Conservation (phyloP, 1,140 invertebrate genomes). For the Lineus longissimus region DNA sequence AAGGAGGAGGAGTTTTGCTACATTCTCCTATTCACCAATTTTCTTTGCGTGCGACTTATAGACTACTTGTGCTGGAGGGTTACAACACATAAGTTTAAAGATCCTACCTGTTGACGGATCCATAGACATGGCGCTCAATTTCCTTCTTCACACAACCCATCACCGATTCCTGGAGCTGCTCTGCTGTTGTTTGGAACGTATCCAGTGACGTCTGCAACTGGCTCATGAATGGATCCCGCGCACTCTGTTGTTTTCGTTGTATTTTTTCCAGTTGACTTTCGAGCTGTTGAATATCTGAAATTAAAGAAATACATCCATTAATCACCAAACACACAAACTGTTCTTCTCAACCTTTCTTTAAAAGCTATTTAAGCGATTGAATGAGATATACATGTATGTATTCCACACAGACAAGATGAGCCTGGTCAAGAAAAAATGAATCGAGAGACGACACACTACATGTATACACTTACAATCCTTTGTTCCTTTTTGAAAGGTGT, state of each 20-base stretch:
- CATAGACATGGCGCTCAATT: constrained; percentile 27
- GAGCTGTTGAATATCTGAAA: constrained; percentile 56
- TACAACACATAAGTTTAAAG: too few species aligned
- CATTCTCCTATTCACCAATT: too few species aligned
- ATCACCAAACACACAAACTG: too few species aligned
- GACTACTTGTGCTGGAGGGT: too few species aligned
- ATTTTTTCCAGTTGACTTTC: constrained; percentile 52
- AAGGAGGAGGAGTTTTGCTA: too few species aligned
- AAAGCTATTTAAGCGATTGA: too few species aligned
- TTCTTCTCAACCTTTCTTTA: too few species aligned
- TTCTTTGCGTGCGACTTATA: too few species aligned
- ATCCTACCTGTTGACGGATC: constrained; percentile 27
- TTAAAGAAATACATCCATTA: too few species aligned
- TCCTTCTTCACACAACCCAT: constrained; percentile 29
- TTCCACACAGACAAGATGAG: too few species aligned
- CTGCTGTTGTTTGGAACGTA: constrained; percentile 30
- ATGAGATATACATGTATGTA: too few species aligned
- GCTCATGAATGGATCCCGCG: constrained; percentile 34
- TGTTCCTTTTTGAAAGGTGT: constrained; percentile 77
- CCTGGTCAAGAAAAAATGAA: too few species aligned
- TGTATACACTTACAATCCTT: constrained; percentile 73
- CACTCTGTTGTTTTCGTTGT: constrained; percentile 37
- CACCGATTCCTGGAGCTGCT: constrained; percentile 28
- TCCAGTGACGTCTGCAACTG: constrained; percentile 38
- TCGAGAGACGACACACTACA: background rate